Conservation (phyloP, 2,888 invertebrate species). For the Caenorhabditis drosophilae region DNA sequence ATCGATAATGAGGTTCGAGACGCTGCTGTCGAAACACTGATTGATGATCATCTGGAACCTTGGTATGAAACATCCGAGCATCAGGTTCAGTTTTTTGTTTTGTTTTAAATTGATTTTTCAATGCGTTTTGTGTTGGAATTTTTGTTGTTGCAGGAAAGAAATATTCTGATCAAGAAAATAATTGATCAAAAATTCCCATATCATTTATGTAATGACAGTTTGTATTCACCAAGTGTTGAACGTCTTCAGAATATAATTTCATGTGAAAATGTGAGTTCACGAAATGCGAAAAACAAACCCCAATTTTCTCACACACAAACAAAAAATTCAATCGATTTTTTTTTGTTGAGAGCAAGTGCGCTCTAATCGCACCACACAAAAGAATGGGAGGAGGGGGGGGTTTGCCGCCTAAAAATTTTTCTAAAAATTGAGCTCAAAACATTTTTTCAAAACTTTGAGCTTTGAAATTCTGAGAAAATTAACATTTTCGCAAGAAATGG, state of each 20-base stretch:
- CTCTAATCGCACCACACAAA: too few species aligned
- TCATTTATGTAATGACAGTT: conserved; percentile 17
- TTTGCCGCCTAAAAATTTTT: too few species aligned
- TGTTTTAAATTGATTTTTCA: background rate
- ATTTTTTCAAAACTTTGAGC: too few species aligned
- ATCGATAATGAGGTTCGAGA: background rate
- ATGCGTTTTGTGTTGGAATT: background rate
- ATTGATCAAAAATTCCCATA: conserved; percentile 12
- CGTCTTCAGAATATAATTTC: background rate
- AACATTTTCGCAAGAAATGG: too few species aligned
- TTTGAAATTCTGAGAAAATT: too few species aligned
- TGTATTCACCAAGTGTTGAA: conserved; percentile 15
- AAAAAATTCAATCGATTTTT: too few species aligned
- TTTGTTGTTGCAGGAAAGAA: background rate
- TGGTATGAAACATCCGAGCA: conserved; percentile 1
- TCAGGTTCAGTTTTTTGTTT: background rate
- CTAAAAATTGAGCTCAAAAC: too few species aligned
- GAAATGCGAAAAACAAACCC: conserved; percentile 6
- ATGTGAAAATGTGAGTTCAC: conserved; percentile 1
- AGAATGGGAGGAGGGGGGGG: too few species aligned
- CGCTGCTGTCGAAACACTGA: background rate
- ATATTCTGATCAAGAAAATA: background rate
- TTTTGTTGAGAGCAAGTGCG: too few species aligned
- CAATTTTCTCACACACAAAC: too few species aligned
- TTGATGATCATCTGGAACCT: background rate